Conservation (phyloP, 1,140 invertebrate species). For the Ylistrum balloti region DNA sequence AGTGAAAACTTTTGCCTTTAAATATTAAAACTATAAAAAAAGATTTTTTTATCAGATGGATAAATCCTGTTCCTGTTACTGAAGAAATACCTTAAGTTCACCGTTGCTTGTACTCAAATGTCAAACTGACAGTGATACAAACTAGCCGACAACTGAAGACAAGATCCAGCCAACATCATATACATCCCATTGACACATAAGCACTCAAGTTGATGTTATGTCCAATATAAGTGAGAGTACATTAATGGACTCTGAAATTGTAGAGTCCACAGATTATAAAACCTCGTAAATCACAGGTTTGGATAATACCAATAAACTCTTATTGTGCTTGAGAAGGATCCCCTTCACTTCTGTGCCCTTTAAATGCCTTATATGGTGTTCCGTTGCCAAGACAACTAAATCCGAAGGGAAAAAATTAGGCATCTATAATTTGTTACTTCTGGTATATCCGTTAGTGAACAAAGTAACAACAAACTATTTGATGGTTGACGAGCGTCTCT, state of each 20-base stretch:
- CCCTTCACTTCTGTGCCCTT: slow-evolving; percentile 12
- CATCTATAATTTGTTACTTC: background rate
- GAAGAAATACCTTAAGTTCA: background rate
- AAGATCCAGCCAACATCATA: background rate
- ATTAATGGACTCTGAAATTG: slow-evolving; percentile 39
- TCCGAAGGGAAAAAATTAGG: background rate
- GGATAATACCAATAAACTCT: background rate
- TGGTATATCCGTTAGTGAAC: background rate
- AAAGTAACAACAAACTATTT: background rate
- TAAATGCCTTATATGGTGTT: slow-evolving; percentile 24
- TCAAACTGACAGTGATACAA: background rate
- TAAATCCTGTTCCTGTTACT: background rate
- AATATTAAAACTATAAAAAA: too few species aligned
- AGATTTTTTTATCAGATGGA: too few species aligned
- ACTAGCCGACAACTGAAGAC: background rate
- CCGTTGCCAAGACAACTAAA: slow-evolving; percentile 29
- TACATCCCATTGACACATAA: background rate
- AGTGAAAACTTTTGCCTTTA: too few species aligned
- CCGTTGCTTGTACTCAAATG: too few species aligned
- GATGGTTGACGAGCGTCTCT: background rate
- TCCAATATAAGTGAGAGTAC: background rate
- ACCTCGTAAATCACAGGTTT: background rate
- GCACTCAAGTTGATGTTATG: slow-evolving; percentile 32
- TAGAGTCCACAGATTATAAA: slow-evolving; percentile 5
- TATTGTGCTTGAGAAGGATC: background rate